These are phyloP conservation scores for Scelioninae gen. 1 DNA, from an alignment of 2,888 invertebrate species.

Conservation along the genomic window DNA sequence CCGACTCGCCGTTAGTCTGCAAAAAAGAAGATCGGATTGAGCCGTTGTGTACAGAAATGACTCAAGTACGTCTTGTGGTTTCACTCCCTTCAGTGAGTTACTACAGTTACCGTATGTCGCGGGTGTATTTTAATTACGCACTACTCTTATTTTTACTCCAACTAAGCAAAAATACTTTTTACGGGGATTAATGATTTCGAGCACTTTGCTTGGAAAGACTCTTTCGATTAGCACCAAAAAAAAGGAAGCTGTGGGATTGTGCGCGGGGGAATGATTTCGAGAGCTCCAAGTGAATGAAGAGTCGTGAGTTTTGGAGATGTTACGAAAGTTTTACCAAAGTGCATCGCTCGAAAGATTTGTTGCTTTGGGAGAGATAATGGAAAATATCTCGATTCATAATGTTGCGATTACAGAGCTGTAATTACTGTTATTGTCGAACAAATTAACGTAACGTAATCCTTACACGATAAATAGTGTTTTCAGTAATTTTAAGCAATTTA, in stretches of 20 bases:
- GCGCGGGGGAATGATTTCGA: slow-evolving; percentile 1
- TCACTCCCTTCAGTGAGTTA: slow-evolving; percentile 5
- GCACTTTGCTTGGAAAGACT: not conserved
- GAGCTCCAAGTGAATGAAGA: slow-evolving; percentile 32
- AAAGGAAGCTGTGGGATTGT: not conserved
- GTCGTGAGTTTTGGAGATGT: slow-evolving; percentile 3
- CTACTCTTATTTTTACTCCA: slow-evolving; percentile 24
- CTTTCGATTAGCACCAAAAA: not conserved
- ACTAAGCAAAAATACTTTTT: not conserved
- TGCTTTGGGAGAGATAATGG: slow-evolving; percentile 17
- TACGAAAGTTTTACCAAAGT: slow-evolving; percentile 12
- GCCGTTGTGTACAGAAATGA: slow-evolving; percentile 14
- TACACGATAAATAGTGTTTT: slow-evolving; percentile 19
- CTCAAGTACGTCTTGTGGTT: slow-evolving; percentile 1
- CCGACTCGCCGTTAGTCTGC: slow-evolving; percentile 28
- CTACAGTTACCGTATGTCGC: slow-evolving; percentile 3
- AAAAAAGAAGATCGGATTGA: slow-evolving; percentile 22
- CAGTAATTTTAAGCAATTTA: slow-evolving; percentile 14
- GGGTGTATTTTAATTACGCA: slow-evolving; percentile 43
- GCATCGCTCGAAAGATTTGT: slow-evolving; percentile 15
- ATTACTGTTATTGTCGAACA: slow-evolving; percentile 16
- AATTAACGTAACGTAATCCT: slow-evolving; percentile 16
- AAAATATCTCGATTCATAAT: slow-evolving; percentile 29
- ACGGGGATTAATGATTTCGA: slow-evolving; percentile 23
- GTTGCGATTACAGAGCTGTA: slow-evolving; percentile 14